phyloP scores from a whole-genome alignment of 1,140 invertebrate genomes.

The Carposina sasakii region DNA sequence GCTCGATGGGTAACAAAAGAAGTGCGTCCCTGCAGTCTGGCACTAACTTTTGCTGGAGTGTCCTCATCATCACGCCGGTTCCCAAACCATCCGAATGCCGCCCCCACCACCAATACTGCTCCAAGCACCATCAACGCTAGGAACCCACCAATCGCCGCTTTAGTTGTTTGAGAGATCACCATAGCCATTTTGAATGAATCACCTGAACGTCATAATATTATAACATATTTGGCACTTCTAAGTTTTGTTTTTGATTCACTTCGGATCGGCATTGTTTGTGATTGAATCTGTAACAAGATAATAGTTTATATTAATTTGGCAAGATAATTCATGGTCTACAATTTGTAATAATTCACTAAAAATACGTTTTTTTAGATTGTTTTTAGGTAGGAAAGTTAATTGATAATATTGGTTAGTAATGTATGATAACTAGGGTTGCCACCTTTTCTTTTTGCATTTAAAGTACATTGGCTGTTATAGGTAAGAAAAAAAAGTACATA shows the following conservation, averaged over 20 bases:
- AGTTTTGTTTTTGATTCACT: constrained; percentile 3
- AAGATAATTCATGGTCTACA: too few relatives aligned
- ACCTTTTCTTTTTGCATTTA: too few relatives aligned
- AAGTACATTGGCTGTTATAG: too few relatives aligned
- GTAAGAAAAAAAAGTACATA: too few relatives aligned
- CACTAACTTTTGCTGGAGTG: constrained; percentile 59
- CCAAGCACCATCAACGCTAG: constrained; percentile 61
- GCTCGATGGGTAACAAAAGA: constrained; percentile 64
- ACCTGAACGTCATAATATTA: constrained; percentile 35
- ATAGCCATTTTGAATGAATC: constrained; percentile 61
- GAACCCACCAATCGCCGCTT: constrained; percentile 61
- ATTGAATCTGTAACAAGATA: too few relatives aligned
- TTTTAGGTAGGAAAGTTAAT: too few relatives aligned
- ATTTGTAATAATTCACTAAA: too few relatives aligned
- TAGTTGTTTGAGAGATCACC: constrained; percentile 66
- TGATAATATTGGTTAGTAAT: too few relatives aligned
- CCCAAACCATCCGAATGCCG: constrained; percentile 63
- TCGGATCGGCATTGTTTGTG: too few relatives aligned
- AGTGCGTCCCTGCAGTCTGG: constrained; percentile 60
- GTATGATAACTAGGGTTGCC: too few relatives aligned
- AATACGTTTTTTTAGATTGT: too few relatives aligned
- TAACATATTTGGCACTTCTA: neutral
- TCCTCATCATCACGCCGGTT: constrained; percentile 62
- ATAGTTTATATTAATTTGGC: too few relatives aligned
- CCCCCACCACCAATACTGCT: constrained; percentile 61